Percentiles rank a stretch among this genome's conserved stretches.
Evolutionary conservation across 1,140 invertebrate genomes (phyloP).

Genomic region (Hirudo medicinalis): DNA sequence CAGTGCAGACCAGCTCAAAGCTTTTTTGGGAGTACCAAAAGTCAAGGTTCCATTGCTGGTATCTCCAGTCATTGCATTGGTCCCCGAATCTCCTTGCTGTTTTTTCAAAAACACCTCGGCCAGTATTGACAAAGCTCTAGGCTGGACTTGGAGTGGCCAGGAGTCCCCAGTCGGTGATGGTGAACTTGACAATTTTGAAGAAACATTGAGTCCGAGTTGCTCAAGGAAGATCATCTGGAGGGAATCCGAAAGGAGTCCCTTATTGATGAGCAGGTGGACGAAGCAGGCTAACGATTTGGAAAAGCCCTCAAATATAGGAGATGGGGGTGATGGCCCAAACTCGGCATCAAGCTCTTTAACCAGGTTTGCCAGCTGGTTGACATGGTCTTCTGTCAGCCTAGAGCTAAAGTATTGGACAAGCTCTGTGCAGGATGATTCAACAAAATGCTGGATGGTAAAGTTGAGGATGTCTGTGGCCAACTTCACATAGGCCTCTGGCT

Average conservation of each 20-base stretch:
- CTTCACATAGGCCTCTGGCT: conserved; percentile 67
- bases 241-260: conserved; percentile 50
- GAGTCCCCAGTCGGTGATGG: conserved; percentile 36
- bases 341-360: conserved; percentile 16
- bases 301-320: conserved; percentile 18
- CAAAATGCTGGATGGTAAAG: conserved; percentile 55
- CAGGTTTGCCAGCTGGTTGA: conserved; percentile 13
- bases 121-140: conserved; percentile 65
- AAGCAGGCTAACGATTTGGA: conserved; percentile 51
- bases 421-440: conserved; percentile 44
- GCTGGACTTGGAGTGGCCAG: conserved; percentile 72
- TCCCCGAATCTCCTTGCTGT: conserved; percentile 60
- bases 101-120: conserved; percentile 60
- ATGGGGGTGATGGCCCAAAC: too few relatives aligned
- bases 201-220: conserved; percentile 1
- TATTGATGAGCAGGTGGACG: conserved; percentile 67
- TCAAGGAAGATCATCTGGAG: conserved; percentile 41
- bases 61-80: too few relatives aligned
- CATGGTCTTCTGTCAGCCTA: background rate
- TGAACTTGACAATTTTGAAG: background rate
- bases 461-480: conserved; percentile 65
- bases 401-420: conserved; percentile 23
- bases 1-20: too few relatives aligned
- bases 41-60: too few relatives aligned
- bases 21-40: too few relatives aligned